Conservation (phyloP, 2,113 vertebrate species). For the Epinephelus moara region DNA sequence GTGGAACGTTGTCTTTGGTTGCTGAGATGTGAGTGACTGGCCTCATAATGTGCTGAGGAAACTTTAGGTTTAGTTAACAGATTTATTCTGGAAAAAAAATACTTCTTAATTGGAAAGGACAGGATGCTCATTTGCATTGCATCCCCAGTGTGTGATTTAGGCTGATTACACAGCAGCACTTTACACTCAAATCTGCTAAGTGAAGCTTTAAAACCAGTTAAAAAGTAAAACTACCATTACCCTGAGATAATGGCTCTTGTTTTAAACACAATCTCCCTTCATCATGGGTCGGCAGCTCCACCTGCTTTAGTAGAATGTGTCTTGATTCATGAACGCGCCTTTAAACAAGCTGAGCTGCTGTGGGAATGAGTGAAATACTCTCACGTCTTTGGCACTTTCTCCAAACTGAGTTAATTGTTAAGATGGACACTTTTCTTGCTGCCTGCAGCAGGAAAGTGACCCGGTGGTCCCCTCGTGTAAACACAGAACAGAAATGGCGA, state of each 20-base stretch:
- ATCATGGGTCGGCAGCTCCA: neutral
- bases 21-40: neutral
- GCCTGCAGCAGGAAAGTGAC: conserved; percentile 14
- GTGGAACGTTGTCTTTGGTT: neutral
- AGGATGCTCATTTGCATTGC: neutral
- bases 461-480: neutral
- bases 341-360: neutral
- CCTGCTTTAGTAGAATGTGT: neutral
- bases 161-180: conserved; percentile 2
- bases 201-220: conserved; percentile 25
- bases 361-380: neutral
- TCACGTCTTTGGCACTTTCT: neutral
- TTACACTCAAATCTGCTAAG: conserved; percentile 3
- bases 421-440: conserved; percentile 1
- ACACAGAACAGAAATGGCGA: neutral
- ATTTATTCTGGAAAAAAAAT: neutral
- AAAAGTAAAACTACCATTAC: conserved; percentile 1
- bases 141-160: neutral
- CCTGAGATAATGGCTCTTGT: neutral
- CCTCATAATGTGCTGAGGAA: neutral
- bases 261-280: neutral
- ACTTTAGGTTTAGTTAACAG: neutral
- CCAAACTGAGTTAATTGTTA: neutral
- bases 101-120: neutral
- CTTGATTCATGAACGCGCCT: neutral